Percentiles rank a stretch among this genome's conserved stretches.
Evolutionary conservation across 2,113 vertebrate species (phyloP).

Genomic region (Perca fluviatilis): DNA sequence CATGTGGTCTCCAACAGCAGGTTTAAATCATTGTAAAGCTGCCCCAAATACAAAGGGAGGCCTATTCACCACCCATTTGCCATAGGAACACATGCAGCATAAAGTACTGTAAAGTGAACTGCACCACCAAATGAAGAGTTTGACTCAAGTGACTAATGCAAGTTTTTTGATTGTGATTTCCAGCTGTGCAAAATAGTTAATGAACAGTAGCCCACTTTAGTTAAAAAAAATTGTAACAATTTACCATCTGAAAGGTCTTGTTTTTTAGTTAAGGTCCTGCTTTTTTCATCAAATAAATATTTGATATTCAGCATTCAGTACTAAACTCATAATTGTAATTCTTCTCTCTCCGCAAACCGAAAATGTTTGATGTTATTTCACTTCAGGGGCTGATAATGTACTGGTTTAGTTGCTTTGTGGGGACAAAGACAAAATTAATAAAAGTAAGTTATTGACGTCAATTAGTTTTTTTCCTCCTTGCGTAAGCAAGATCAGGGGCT

Average conservation of each 20-base stretch:
- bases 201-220: background rate
- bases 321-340: background rate
- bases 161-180: background rate
- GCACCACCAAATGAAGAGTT: background rate
- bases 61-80: slow-evolving; percentile 24
- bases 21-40: slow-evolving; percentile 57
- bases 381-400: background rate
- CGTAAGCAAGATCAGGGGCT: slow-evolving; percentile 27
- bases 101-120: slow-evolving; percentile 4
- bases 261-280: background rate
- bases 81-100: slow-evolving; percentile 13
- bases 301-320: background rate
- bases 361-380: background rate
- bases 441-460: slow-evolving; percentile 2
- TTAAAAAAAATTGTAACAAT: background rate
- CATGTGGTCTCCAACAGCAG: slow-evolving; percentile 59
- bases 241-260: background rate
- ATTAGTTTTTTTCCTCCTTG: background rate
- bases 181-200: background rate
- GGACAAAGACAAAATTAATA: slow-evolving; percentile 8
- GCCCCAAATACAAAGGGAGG: slow-evolving; percentile 52
- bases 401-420: slow-evolving; percentile 8
- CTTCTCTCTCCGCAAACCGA: background rate
- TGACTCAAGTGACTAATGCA: background rate
- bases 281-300: no score